A percentile compares a stretch with the other conserved stretches of the same genome.
Evolutionary conservation across 2,113 vertebrate species (phyloP).

Genomic region (Polyodon spathula): DNA sequence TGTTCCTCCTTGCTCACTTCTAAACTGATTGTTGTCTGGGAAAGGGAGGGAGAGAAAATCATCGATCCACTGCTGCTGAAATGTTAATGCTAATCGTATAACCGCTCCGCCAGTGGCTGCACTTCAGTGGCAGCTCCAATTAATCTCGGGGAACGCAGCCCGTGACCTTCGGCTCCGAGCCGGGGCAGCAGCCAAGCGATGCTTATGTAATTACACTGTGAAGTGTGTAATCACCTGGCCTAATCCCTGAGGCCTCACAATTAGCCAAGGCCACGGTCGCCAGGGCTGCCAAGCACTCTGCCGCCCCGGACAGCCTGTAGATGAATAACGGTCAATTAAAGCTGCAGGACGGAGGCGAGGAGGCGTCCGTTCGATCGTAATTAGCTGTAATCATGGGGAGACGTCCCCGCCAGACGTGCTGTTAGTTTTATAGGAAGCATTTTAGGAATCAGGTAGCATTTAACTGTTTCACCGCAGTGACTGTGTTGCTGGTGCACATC

Average conservation of each 20-base stretch:
- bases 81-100: slow-evolving; percentile 93
- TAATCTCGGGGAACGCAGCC: slow-evolving; percentile 89
- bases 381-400: slow-evolving; percentile 87
- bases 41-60: slow-evolving; percentile 43
- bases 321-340: slow-evolving; percentile 92
- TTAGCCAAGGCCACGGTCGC: slow-evolving; percentile 71
- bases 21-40: slow-evolving; percentile 61
- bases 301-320: slow-evolving; percentile 62
- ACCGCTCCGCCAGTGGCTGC: slow-evolving; percentile 70
- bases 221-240: slow-evolving; percentile 88
- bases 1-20: slow-evolving; percentile 46
- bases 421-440: slow-evolving; percentile 69
- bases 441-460: slow-evolving; percentile 69
- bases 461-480: slow-evolving; percentile 46
- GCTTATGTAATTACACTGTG: slow-evolving; percentile 95
- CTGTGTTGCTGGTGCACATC: slow-evolving; percentile 27
- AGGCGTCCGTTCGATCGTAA: slow-evolving; percentile 82
- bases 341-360: slow-evolving; percentile 68
- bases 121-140: slow-evolving; percentile 91
- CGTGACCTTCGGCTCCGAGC: slow-evolving; percentile 78
- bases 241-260: slow-evolving; percentile 84
- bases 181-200: slow-evolving; percentile 77
- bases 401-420: slow-evolving; percentile 56
- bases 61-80: slow-evolving; percentile 71
- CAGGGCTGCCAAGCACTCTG: slow-evolving; percentile 59